Conservation (phyloP, 2,888 invertebrate species). For the Galeruca laticollis region DNA sequence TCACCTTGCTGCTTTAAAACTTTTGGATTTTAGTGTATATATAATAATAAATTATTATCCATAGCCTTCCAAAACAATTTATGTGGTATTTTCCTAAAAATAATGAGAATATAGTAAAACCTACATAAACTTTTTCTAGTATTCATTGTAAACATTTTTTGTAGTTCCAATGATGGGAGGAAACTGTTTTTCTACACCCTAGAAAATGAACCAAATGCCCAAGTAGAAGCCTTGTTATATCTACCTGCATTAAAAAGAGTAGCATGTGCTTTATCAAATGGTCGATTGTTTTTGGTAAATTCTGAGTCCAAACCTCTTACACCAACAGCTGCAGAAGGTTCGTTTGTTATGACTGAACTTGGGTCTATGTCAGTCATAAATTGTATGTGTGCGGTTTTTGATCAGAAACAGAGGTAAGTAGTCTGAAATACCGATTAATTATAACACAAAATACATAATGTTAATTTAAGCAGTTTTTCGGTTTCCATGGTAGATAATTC, state of each 20-base stretch:
- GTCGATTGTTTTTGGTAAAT: constrained; percentile 80
- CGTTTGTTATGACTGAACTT: constrained; percentile 83
- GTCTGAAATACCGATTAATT: too few species aligned
- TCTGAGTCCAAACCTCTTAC: constrained; percentile 72
- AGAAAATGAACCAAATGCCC: constrained; percentile 76
- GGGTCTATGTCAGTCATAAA: constrained; percentile 78
- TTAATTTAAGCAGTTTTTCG: too few species aligned
- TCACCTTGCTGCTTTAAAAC: too few species aligned
- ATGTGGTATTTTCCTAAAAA: too few species aligned
- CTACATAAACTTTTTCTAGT: too few species aligned
- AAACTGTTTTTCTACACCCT: constrained; percentile 75
- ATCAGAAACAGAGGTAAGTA: constrained; percentile 62
- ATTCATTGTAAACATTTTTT: constrained; percentile 29
- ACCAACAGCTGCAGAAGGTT: constrained; percentile 77
- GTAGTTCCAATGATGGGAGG: constrained; percentile 70
- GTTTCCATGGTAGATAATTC: too few species aligned
- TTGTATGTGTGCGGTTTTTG: constrained; percentile 74
- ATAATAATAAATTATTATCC: too few species aligned
- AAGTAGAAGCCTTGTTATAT: constrained; percentile 77
- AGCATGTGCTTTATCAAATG: constrained; percentile 85
- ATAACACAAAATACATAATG: too few species aligned
- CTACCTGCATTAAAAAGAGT: constrained; percentile 78
- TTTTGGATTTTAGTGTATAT: too few species aligned
- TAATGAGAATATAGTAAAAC: too few species aligned
- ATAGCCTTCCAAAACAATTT: too few species aligned